Base-by-base conservation (phyloP, 1,140 invertebrate genomes). In the Conopomorpha cramerella region DNA sequence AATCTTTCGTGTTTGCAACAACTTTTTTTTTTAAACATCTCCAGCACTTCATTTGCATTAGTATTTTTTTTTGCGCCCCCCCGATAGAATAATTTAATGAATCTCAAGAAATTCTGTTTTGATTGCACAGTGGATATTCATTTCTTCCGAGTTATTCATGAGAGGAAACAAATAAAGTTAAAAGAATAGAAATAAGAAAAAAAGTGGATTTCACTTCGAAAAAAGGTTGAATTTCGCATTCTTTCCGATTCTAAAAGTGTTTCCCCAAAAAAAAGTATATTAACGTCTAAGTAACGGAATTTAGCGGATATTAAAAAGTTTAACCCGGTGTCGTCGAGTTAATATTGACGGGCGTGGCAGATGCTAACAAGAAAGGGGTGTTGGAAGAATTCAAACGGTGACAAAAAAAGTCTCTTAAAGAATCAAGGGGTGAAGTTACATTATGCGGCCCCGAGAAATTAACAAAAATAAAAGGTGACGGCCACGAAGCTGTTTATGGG, bases 391-490 rank as follows among this genome's bases (percentile, higher is more conserved):
- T n/a, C n/a, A n/a, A n/a, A n/a, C n/a, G n/a, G n/a, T n/a, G n/a
- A n/a, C n/a, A n/a, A n/a, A n/a, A n/a, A 23, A 23, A 23, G 19
- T 4, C 58, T 60, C 62, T 56, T 58, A 76, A 76, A 72, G 61
- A 72, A 70, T 70, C 65, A 57, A 60, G 55, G 66, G 70, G 64
- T 57, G 57, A 64, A 76, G 58, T 76, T 68, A 76, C 67, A n/a
- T 72, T 76, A 76, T 76, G 71, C 71, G 71, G 68, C 61, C 66
- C 49, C 51, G 52, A 49, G 52, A 65, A 78, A 77, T 70, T 77
- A 73, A 62, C 70, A 72, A 77, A 78, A 79, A 77, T 78, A 77
- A 72, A 77, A 77, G 73, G 64, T 77, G 73, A 77, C 67, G 71
- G 64, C 66, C 63, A 49, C 64, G 56, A 53, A 53, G 50, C 49